Evolutionary conservation across 2,888 invertebrate genomes (phyloP), one percentile per base, ranked within the genome.

Genomic region (Pammene fasciana): DNA sequence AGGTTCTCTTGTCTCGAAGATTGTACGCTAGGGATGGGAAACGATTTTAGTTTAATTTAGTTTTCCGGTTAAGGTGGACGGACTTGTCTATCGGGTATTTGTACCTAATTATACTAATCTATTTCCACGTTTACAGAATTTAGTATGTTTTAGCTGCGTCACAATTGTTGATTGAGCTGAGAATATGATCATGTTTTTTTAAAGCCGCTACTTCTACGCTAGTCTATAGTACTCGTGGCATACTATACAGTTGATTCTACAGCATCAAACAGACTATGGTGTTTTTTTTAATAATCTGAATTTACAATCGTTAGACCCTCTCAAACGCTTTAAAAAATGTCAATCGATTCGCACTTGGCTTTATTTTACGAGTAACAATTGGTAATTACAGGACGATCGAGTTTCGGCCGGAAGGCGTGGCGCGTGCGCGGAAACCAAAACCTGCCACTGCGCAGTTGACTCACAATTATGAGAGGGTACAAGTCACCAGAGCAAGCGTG

Each of bases 361-460:
- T 54, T 34, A 18, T 70, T 70, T 62, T 43, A n/a, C n/a, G n/a
- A n/a, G n/a, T n/a, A 56, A 71, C 66, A 67, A 59, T 62, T 18
- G 66, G 41, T 55, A 64, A 71, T 60, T 46, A 57, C 45, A 18
- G 36, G 59, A 34, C 60, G 75, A 80, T 86, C 79, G 73, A 78
- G 79, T 88, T 86, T 84, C 86, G 80, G 80, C 86, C 82, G 87
- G 87, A 88, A 87, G 80, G 79, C 76, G 78, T 78, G 77, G 79
- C 86, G 83, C 88, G 86, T 86, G 87, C 84, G 79, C 79, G 78
- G 79, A 82, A 85, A 83, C 76, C 78, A 72, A 79, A 78, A 70
- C 65, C 62, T 50, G 48, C 26, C 67, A 34, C 57, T 57, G 64
- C 70, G 60, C 65, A 65, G 80, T 75, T 81, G 83, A 83, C 73